Percentiles rank a stretch among this genome's conserved stretches.
Conservation (phyloP, 2,797 vertebrate species). For the Acrossocheilus wenchowensis region DNA sequence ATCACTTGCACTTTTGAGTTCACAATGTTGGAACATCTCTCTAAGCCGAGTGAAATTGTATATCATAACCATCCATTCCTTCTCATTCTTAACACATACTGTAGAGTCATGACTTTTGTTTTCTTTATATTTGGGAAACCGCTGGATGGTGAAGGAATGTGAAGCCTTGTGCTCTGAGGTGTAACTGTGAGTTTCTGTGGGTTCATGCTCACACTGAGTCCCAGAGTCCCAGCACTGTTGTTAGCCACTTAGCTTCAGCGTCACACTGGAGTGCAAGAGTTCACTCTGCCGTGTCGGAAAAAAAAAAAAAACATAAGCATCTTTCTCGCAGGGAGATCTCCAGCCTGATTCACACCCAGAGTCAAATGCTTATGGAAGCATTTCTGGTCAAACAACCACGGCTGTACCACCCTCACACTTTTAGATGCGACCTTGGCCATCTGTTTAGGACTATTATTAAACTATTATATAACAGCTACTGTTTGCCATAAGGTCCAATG, state of each 20-base stretch:
- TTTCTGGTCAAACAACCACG: constrained; percentile 27
- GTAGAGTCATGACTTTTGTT: not conserved
- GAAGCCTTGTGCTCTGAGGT: constrained; percentile 56
- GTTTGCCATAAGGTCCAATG: constrained; percentile 10
- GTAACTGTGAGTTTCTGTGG: constrained; percentile 40
- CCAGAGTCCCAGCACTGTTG: constrained; percentile 73
- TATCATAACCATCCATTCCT: not conserved
- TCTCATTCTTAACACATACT: not conserved
- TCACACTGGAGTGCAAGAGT: constrained; percentile 60
- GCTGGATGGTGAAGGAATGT: constrained; percentile 71
- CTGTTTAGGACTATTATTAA: constrained; percentile 3
- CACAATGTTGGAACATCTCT: not conserved
- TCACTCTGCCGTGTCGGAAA: constrained; percentile 58
- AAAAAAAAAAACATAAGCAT: constrained; percentile 46
- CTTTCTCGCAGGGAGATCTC: constrained; percentile 32
- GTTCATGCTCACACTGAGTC: constrained; percentile 64
- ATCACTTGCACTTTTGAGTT: not conserved
- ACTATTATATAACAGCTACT: constrained; percentile 1
- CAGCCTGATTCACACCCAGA: constrained; percentile 28
- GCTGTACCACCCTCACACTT: constrained; percentile 9
- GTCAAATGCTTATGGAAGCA: constrained; percentile 36
- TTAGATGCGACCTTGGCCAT: not conserved
- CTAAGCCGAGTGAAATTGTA: not conserved
- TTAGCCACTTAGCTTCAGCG: constrained; percentile 67
- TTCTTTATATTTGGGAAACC: constrained; percentile 62